Evolutionary conservation across 35 echinoderm and acorn worm genomes (phyloP), one percentile per base, ranked within the genome.

Genomic region (Heliocidaris tuberculata): DNA sequence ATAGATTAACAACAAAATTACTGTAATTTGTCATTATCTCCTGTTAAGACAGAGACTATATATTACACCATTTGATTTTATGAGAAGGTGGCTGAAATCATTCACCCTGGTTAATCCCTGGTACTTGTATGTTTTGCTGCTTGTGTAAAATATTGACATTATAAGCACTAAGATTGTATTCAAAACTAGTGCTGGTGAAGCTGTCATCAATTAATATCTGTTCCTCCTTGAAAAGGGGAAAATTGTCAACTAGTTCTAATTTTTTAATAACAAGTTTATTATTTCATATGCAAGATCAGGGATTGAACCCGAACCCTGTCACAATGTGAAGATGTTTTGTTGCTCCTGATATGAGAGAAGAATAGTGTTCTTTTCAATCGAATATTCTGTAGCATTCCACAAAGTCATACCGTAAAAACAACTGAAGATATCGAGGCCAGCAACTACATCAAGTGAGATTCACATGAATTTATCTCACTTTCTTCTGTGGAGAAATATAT

Each of bases 311-410:
- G 11, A 56, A 19, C 19, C 27, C 0, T n/a, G 7, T 78, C 65
- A 7, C 19, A 71, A 21, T 27, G 24, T 6, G 65, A 78, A 27
- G 65, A 27, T 78, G 7, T 56, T 1, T 56, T 10, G 15, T 56
- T 78, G 7, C 21, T 78, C 65, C 27, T 78, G 27, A 78, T n/a
- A 78, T 27, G 65, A 78, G 65, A 78, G 65, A n/a, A 78, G 7
- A 19, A 2, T 27, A n/a, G 27, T 78, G 7, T 27, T 78, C 21
- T n/a, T 27, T 5, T n/a, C 27, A n/a, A 78, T 78, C 27, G 3
- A n/a, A 78, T 78, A 78, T 78, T 78, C 65, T 78, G 65, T 78
- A 78, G 65, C 65, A 78, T 78, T 78, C 65, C 65, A 78, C 65
- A 78, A 78, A 78, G 65, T 24, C 21, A 21, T 27, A 27, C 4